Evolutionary conservation across 2,113 vertebrate species (phyloP).

Genomic region (Prietella phreatophila): DNA sequence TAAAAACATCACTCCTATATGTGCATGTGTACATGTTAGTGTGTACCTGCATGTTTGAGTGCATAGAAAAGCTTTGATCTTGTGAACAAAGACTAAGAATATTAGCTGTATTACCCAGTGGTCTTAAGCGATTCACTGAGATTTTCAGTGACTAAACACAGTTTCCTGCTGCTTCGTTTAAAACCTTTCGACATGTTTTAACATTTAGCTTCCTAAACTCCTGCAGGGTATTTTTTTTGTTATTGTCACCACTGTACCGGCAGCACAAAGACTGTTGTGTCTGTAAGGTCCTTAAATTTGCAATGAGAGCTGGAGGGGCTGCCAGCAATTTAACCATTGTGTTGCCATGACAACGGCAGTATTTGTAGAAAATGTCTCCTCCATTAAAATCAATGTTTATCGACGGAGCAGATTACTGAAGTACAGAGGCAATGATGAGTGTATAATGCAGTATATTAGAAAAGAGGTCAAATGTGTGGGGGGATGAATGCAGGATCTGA

Average conservation of each 20-base stretch:
- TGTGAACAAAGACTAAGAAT: conserved; percentile 5
- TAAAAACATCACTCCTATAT: conserved; percentile 20
- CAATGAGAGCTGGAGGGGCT: conserved; percentile 33
- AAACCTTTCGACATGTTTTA: conserved; percentile 22
- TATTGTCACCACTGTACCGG: conserved; percentile 21
- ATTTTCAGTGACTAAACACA: conserved; percentile 2
- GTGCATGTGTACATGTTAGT: neutral
- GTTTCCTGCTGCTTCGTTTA: conserved; percentile 15
- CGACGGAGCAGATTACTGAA: conserved; percentile 19
- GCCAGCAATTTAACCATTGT: conserved; percentile 51
- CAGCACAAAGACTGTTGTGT: conserved; percentile 45
- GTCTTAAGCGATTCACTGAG: neutral
- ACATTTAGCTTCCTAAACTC: conserved; percentile 15
- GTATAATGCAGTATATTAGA: conserved; percentile 36
- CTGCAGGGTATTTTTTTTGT: neutral
- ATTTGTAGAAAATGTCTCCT: conserved; percentile 50
- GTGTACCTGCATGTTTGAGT: neutral
- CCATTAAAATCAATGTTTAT: conserved; percentile 38
- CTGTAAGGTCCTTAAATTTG: conserved; percentile 51
- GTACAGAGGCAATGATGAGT: conserved; percentile 37
- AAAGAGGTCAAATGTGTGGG: conserved; percentile 46
- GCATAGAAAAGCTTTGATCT: neutral
- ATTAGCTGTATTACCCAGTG: neutral
- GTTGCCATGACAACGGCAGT: conserved; percentile 55
- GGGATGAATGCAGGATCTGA: conserved; percentile 33